Conservation (phyloP, 2,113 vertebrate species). For the Indri indri region DNA sequence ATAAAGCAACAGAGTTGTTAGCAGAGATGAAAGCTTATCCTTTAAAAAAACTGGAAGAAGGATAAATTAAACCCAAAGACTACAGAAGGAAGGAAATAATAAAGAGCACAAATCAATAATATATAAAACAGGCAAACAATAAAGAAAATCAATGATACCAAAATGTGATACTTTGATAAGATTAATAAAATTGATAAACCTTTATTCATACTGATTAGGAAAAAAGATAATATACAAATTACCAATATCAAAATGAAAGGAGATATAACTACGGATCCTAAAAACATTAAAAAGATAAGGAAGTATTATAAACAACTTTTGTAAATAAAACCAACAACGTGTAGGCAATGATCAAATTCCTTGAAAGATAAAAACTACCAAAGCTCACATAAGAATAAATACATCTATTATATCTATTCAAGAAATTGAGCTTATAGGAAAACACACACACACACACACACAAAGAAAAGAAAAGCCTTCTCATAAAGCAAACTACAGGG, state of each 20-base stretch:
- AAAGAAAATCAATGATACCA: not conserved
- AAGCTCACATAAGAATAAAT: not conserved
- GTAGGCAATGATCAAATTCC: not conserved
- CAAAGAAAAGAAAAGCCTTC: too few species aligned
- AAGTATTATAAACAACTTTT: not conserved
- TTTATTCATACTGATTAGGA: not conserved
- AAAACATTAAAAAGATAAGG: not conserved
- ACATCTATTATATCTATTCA: not conserved
- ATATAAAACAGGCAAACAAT: not conserved
- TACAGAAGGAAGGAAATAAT: not conserved
- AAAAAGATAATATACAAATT: slow-evolving; percentile 8
- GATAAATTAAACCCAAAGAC: not conserved
- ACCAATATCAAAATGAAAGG: not conserved
- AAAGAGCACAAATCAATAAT: not conserved
- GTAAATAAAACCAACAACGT: not conserved
- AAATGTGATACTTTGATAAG: not conserved
- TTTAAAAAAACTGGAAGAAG: not conserved
- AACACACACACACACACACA: too few species aligned
- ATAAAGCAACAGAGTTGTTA: not conserved
- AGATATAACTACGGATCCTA: not conserved
- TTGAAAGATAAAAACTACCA: not conserved
- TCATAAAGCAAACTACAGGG: not conserved
- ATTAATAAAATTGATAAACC: not conserved
- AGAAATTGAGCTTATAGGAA: not conserved
- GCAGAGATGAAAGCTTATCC: not conserved